These are phyloP conservation scores for Chymomyza amoena DNA, from an alignment of 2,888 invertebrate species.

Conservation along the genomic window DNA sequence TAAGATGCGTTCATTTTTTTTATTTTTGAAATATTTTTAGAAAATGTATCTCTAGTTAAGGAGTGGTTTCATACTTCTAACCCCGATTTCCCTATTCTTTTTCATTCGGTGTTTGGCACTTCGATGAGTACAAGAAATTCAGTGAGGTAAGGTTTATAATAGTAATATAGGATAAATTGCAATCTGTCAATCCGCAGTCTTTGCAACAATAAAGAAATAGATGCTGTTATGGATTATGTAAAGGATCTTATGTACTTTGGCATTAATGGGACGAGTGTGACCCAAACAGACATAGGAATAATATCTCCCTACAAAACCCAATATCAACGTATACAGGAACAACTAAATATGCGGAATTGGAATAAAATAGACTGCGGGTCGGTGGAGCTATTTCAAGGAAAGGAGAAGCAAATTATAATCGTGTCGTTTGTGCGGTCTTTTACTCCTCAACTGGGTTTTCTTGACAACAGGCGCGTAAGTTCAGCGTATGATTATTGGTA, in stretches of 20 bases:
- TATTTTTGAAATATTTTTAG: conserved; percentile 35
- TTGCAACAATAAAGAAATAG: conserved; percentile 82
- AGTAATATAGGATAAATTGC: background rate
- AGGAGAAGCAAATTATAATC: conserved; percentile 89
- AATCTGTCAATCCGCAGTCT: conserved; percentile 75
- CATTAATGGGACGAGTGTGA: conserved; percentile 79
- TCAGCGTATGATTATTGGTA: conserved; percentile 68
- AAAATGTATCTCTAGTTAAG: conserved; percentile 43
- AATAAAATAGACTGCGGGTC: conserved; percentile 85
- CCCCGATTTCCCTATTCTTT: conserved; percentile 81
- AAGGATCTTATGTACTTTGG: conserved; percentile 79
- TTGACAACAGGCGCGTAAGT: conserved; percentile 73
- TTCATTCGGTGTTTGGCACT: conserved; percentile 82
- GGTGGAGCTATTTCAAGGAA: conserved; percentile 93
- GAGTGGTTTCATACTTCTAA: conserved; percentile 79
- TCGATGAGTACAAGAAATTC: conserved; percentile 67
- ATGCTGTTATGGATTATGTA: conserved; percentile 82
- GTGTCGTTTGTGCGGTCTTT: conserved; percentile 86
- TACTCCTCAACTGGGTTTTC: conserved; percentile 68
- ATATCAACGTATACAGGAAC: conserved; percentile 76
- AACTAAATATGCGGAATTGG: conserved; percentile 65
- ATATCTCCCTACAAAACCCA: conserved; percentile 81
- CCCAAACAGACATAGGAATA: conserved; percentile 81
- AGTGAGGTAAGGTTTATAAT: conserved; percentile 47
- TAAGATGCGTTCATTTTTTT: background rate